Percentiles rank a stretch among this genome's conserved stretches.
Evolutionary conservation across 2,888 invertebrate genomes (phyloP).

Genomic region (Hofmannophila pseudospretella): DNA sequence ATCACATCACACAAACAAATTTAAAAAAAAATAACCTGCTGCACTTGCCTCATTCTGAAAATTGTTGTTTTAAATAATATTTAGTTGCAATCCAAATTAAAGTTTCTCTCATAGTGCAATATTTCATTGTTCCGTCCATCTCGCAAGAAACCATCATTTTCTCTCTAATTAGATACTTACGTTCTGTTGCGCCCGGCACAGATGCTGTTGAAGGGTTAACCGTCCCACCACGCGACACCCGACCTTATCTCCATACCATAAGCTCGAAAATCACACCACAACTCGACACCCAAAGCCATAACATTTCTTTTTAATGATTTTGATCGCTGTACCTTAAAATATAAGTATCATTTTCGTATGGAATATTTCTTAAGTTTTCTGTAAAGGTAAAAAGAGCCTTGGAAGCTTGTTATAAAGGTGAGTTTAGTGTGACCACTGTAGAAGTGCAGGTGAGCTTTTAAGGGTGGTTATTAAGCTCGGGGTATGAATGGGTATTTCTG

Average conservation of each 20-base stretch:
- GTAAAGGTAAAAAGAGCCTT: not conserved
- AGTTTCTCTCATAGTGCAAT: not conserved
- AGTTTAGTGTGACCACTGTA: not conserved
- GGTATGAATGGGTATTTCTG: conserved; percentile 21
- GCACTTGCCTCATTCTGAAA: no score
- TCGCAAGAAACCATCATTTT: conserved; percentile 29
- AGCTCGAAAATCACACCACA: conserved; percentile 4
- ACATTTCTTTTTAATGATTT: conserved; percentile 19
- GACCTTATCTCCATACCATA: not conserved
- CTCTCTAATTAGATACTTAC: conserved; percentile 37
- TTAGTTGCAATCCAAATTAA: no score
- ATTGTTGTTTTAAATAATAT: no score
- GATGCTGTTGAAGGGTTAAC: conserved; percentile 20
- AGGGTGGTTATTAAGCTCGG: conserved; percentile 22
- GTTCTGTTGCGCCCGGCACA: conserved; percentile 23
- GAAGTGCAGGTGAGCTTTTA: conserved; percentile 14
- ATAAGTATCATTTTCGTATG: conserved; percentile 19
- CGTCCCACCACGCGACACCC: not conserved
- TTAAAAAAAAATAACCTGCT: no score
- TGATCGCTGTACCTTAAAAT: conserved; percentile 18
- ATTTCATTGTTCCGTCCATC: not conserved
- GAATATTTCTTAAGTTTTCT: not conserved
- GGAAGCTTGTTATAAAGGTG: not conserved
- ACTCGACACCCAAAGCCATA: conserved; percentile 1
- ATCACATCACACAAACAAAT: no score